Evolutionary conservation across 2,888 invertebrate species (phyloP), one percentile per base, ranked within the genome.

Genomic region (Torymus aiolomorphi): DNA sequence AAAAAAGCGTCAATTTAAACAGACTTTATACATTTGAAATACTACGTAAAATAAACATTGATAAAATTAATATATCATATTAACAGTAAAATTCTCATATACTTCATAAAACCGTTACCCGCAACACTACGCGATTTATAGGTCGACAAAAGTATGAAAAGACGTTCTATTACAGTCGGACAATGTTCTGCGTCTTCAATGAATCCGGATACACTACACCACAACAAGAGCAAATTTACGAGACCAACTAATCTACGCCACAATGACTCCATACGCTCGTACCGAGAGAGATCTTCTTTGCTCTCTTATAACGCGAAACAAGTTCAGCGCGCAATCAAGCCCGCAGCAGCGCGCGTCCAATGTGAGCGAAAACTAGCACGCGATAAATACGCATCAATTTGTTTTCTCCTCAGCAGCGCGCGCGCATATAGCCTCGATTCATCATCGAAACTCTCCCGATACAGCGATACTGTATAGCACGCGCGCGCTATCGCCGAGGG

Each of bases 301-400:
- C 42, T 42, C 20, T 20, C 20, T 3, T 31, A 42, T 42, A 10
- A 5, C 1, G 8, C 42, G 42, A 42, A 42, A 42, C 42, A 42
- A 42, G 42, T 42, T 42, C 42, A 42, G 31, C 42, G 4, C 2
- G 12, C 20, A 24, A 3, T 49, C 66, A 31, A 49, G 18, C 20
- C 54, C 24, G 51, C 52, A 70, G 20, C 70, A 1, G 12, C 56
- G 16, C 24, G 1, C 56, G 66, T 51, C 54, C 77, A 77, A 77
- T 77, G 20, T 20, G 20, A 52, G 57, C 20, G 72, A 80, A 76
- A 80, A 80, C 67, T 76, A n/a, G 65, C 61, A 20, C 71, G 61
- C 66, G 71, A 76, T 76, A 76, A 80, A 67, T 72, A 59, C 14
- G 5, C 42, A n/a, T 67, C 67, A 54, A 80, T 80, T 76, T 76